Conservation (phyloP, 1,140 invertebrate species). For the Bursaphelenchus mucronatus region DNA sequence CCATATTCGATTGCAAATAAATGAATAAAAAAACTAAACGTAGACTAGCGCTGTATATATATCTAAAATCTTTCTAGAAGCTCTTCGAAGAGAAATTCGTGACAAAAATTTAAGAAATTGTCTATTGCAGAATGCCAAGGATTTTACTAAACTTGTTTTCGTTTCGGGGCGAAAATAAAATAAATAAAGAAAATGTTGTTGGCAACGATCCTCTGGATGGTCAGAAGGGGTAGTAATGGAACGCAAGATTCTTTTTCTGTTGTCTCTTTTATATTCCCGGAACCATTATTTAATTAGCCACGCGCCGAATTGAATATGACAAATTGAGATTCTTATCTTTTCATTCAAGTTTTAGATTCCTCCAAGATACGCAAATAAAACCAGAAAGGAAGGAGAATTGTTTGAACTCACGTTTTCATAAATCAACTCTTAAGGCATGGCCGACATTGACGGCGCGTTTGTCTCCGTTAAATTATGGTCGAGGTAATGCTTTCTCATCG, state of each 20-base stretch:
- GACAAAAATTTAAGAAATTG: no score
- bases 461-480: slow-evolving; percentile 41
- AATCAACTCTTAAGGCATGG: slow-evolving; percentile 6
- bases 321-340: background rate
- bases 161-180: no score
- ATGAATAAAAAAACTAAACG: slow-evolving; percentile 4
- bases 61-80: no score
- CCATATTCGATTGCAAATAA: slow-evolving; percentile 13
- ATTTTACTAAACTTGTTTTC: no score
- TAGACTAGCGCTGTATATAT: no score
- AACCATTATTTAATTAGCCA: background rate
- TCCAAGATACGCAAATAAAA: background rate
- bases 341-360: background rate
- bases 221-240: no score
- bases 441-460: slow-evolving; percentile 27
- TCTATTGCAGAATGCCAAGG: no score
- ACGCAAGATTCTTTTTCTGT: no score
- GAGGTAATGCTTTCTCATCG: slow-evolving; percentile 16
- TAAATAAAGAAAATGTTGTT: no score
- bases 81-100: no score
- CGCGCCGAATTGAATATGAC: background rate
- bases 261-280: no score
- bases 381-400: background rate
- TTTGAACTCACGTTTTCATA: background rate
- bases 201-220: no score